Evolutionary conservation across 2,113 vertebrate species (phyloP).

Genomic region (Sander lucioperca): DNA sequence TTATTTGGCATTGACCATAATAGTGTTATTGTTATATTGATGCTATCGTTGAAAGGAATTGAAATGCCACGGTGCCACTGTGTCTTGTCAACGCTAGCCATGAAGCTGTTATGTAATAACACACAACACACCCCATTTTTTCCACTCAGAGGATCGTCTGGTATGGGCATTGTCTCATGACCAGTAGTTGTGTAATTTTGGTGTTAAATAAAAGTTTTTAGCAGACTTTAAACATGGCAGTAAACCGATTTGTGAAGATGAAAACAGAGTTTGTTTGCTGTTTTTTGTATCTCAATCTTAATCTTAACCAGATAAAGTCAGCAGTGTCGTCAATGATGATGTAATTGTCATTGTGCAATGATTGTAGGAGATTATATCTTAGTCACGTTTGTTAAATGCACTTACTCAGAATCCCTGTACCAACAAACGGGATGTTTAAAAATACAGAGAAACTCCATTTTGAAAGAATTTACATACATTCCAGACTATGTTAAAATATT

Average conservation of each 20-base stretch:
- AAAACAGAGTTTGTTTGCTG: background rate
- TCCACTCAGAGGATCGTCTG: background rate
- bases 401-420: background rate
- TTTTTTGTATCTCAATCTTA: background rate
- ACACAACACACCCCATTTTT: background rate
- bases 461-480: background rate
- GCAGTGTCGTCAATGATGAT: background rate
- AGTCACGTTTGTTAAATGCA: background rate
- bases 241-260: background rate
- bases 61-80: background rate
- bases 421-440: background rate
- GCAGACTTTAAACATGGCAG: background rate
- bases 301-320: background rate
- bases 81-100: background rate
- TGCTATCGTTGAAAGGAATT: background rate
- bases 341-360: background rate
- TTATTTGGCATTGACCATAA: background rate
- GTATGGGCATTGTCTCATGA: background rate
- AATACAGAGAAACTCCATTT: background rate
- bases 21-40: background rate
- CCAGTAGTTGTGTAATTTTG: background rate
- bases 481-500: background rate
- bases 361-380: background rate
- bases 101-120: background rate
- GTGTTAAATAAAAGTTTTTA: slow-evolving; percentile 21